Evolutionary conservation across 2,113 vertebrate genomes (phyloP), one percentile per base, ranked within the genome.

Genomic region (Hemibagrus wyckioides): DNA sequence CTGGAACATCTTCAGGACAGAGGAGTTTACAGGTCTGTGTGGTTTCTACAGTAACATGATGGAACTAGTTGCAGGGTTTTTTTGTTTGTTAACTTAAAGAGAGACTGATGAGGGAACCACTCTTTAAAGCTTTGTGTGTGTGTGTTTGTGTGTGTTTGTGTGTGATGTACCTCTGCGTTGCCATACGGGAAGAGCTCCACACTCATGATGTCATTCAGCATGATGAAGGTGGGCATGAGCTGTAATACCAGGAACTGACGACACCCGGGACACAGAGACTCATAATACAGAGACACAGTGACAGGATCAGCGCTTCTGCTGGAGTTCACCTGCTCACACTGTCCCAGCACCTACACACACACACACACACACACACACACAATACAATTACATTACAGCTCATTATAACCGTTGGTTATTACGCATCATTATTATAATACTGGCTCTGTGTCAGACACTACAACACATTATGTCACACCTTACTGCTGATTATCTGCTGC

Each of bases 121-220:
- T n/a, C 54, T 56, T 54, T 54, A 54, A 57, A 17, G 23, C 1
- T 21, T 21, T 4, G 17, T 17, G 56, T 23, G 19, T 57, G 56
- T 7, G n/a, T 54, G 52, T 54, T 57, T 21, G 44, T 44, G 44
- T 4, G 44, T 44, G 44, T 44, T 3, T 44, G 44, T 7, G 33
- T 39, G 67, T 52, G 77, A 3, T 75, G 71, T 90, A 99, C 98
- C 95, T 94, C 0, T 0, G 98, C 96, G 0, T 99, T 99, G 11
- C 98, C 98, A 0, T 94, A 99, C 6, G 98, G 97, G 77, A 99
- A 96, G 89, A 99, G 91, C 0, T 94, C 95, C 85, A 99, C 54
- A 3, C 44, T 87, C 86, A 99, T 93, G 87, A 95, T 96, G 6
- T 95, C 93, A 0, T 0, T 0, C 1, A 98, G 94, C 95, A 99